Base-by-base conservation (phyloP, 2,888 invertebrate species). In the Acanthosepion pharaonis region DNA sequence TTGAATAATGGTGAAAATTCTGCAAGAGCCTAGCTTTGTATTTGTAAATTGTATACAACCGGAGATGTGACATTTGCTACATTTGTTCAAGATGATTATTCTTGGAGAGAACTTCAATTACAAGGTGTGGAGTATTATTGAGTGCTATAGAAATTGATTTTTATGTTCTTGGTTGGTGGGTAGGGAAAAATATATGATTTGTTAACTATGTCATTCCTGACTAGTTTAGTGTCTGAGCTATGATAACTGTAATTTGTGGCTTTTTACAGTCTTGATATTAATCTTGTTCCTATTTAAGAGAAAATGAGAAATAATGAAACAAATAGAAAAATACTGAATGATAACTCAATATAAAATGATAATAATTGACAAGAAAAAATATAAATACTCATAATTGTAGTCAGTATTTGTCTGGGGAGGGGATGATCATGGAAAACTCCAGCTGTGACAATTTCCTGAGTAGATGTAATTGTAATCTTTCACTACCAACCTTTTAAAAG, bases 131-230 rank as follows among this genome's bases (percentile, higher is more conserved):
- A 78, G n/a, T n/a, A 78, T 78, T 78, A 78, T 78, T n/a, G 78
- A n/a, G n/a, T 78, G 78, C n/a, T 11, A n/a, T 78, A n/a, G 78
- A 78, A 78, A 78, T 78, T 78, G 78, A 78, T 78, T 78, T 78
- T 59, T 59, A 23, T 78, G 78, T 78, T 78, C n/a, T n/a, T 78
- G n/a, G 15, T 78, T 33, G 33, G 33, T n/a, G 33, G 33, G 33
- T 33, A 33, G 28, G 15, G n/a, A 11, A 78, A n/a, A 1, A 11
- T 78, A n/a, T n/a, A n/a, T 78, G 78, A 5, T 78, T 78, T 78
- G n/a, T 78, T 78, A n/a, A n/a, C 9, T 8, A 1, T 78, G 78
- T 78, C 78, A n/a, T 78, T 78, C 9, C 9, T 78, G n/a, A n/a
- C 78, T 78, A 59, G n/a, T 11, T 78, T n/a, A 11, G n/a, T 78